These are phyloP conservation scores for Sphyrna mokarran DNA, from an alignment of 2,113 vertebrate species.

Conservation along the genomic window DNA sequence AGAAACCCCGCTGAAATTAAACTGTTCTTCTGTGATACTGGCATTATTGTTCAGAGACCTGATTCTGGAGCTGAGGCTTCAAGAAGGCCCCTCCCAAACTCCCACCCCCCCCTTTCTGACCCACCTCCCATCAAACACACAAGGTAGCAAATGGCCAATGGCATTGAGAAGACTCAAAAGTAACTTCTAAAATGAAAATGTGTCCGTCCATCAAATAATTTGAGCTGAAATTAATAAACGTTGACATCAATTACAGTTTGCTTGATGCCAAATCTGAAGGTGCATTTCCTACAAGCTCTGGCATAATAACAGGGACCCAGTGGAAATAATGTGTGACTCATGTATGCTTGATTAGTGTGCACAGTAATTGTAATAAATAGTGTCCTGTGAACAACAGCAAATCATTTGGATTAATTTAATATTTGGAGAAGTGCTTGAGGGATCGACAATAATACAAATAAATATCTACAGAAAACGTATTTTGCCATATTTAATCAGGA, in stretches of 20 bases:
- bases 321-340: neutral
- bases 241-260: neutral
- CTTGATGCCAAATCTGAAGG: neutral
- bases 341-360: neutral
- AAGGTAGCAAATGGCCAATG: neutral
- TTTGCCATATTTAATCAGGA: neutral
- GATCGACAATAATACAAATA: constrained; percentile 5
- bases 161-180: neutral
- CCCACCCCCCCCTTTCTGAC: neutral
- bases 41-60: neutral
- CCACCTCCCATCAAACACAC: neutral
- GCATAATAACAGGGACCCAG: neutral
- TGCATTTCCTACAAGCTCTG: neutral
- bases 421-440: neutral
- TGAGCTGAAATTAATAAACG: neutral
- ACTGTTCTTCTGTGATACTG: neutral
- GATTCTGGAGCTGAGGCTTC: neutral
- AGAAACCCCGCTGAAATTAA: neutral
- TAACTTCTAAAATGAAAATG: neutral
- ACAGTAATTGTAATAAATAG: constrained; percentile 7
- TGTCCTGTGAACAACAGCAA: neutral
- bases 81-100: no score
- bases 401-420: constrained; percentile 27
- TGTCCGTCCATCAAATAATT: neutral
- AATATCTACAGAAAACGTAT: neutral